Base-by-base conservation (phyloP, 1,140 invertebrate species). In the Parapsyche elsis region DNA sequence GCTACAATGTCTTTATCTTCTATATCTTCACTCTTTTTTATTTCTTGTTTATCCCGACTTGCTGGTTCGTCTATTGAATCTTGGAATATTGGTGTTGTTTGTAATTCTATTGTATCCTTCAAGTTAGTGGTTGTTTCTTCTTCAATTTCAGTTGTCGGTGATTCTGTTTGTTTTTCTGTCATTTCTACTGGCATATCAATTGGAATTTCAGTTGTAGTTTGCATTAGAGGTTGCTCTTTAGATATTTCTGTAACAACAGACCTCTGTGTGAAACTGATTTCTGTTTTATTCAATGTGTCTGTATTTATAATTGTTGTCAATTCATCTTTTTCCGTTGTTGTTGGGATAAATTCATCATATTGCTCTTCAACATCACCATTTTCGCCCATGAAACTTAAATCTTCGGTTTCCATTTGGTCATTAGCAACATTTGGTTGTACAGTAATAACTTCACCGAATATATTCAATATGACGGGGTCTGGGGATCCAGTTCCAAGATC, bases 401-500 rank as follows among this genome's bases (percentile, higher is more conserved):
- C 30, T 38, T 64, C 71, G 45, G 46, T 59, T 14, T 73, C 71
- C 4, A n/a, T 14, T 38, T n/a, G 14, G 30, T 30, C 38, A 7
- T 12, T 73, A 44, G 10, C 5, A 26, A 57, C 30, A 10, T 59
- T 44, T 16, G 24, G 30, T 67, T 45, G 30, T 21, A 23, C 45
- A 5, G 23, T 64, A 30, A 49, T 19, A 16, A 16, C 23, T 30
- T 77, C 57, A 57, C 21, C 71, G 16, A 19, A 53, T 14, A 49
- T 53, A 9, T 21, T 44, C 9, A 64, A 38, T 23, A 77, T 64
- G 16, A 30, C 4, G 1, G 30, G 1, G 7, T 83, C 78, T 49
- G 82, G 82, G 14, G 78, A 76, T 38, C 53, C 73, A 23, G 75
- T 83, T 45, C 70, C 78, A 16, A 74, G 45, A 75, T 83, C 82